Conservation (phyloP, 2,113 vertebrate genomes). For the Ophthalmolycus amberensis region DNA sequence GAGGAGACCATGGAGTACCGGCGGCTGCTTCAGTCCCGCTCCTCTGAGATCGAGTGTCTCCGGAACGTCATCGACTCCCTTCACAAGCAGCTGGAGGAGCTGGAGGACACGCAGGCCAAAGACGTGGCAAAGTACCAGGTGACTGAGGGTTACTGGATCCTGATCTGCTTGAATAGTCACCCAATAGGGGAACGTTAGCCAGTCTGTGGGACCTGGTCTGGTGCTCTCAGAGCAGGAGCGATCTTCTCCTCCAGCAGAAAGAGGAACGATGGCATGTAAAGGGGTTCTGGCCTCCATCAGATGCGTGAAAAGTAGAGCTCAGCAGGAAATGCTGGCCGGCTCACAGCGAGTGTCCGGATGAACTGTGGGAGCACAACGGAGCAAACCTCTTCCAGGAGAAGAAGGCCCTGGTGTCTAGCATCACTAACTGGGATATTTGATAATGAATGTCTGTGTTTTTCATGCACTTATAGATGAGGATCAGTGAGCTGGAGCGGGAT, state of each 20-base stretch:
- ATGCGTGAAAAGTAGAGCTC: conserved; percentile 10
- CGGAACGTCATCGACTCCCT: conserved; percentile 85
- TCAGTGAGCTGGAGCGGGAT: conserved; percentile 84
- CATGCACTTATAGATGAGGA: conserved; percentile 77
- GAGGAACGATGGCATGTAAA: background rate
- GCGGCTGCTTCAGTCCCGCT: conserved; percentile 84
- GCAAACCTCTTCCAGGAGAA: background rate
- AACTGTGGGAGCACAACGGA: background rate
- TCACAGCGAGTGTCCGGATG: conserved; percentile 4
- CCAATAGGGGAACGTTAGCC: background rate
- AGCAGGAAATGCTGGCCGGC: conserved; percentile 25
- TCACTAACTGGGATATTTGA: background rate
- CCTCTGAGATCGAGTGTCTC: conserved; percentile 86
- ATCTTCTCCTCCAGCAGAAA: background rate
- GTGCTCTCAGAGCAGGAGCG: background rate
- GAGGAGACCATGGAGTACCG: conserved; percentile 89
- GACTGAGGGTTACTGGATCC: background rate
- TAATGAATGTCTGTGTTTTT: background rate
- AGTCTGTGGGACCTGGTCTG: background rate
- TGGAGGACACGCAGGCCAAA: conserved; percentile 85
- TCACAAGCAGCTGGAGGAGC: conserved; percentile 84
- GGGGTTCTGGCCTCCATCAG: background rate
- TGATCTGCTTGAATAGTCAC: background rate
- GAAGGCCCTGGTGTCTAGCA: background rate
- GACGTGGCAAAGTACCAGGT: conserved; percentile 88